Percentiles rank a stretch among this genome's conserved stretches.
Conservation (phyloP, 2,113 vertebrate species). For the Cephalopholis sonnerati region DNA sequence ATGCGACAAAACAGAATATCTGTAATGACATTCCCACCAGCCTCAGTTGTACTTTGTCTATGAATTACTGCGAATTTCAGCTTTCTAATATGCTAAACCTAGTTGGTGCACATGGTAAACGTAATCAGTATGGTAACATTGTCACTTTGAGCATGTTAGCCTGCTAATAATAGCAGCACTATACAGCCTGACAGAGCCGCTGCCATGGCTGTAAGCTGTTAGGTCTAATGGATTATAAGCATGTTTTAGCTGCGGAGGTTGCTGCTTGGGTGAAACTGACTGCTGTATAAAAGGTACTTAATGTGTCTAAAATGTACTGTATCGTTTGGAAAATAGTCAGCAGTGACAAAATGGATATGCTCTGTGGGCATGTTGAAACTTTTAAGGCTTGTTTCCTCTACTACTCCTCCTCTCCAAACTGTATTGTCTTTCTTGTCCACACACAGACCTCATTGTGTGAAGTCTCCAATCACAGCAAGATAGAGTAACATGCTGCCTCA, state of each 20-base stretch:
- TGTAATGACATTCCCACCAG: background rate
- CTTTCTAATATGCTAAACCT: background rate
- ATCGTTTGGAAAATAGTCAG: slow-evolving; percentile 2
- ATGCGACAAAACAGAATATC: no score
- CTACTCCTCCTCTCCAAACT: no score
- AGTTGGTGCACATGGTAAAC: background rate
- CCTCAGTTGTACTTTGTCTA: background rate
- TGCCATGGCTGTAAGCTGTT: no score
- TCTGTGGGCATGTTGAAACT: background rate
- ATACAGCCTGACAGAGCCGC: background rate
- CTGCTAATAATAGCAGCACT: background rate
- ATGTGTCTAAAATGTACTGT: background rate
- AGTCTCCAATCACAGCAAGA: slow-evolving; percentile 34
- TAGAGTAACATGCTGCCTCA: slow-evolving; percentile 29
- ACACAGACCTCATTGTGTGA: slow-evolving; percentile 37
- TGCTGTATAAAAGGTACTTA: background rate
- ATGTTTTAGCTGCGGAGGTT: no score
- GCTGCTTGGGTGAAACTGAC: background rate
- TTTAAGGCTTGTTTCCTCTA: background rate
- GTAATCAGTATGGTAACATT: no score
- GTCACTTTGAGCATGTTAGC: background rate
- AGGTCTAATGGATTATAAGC: background rate
- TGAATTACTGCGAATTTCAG: background rate
- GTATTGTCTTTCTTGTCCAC: background rate
- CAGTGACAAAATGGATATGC: background rate